These are phyloP conservation scores for Thripadectes ignobilis DNA, from an alignment of 2,797 vertebrate species.

Conservation along the genomic window DNA sequence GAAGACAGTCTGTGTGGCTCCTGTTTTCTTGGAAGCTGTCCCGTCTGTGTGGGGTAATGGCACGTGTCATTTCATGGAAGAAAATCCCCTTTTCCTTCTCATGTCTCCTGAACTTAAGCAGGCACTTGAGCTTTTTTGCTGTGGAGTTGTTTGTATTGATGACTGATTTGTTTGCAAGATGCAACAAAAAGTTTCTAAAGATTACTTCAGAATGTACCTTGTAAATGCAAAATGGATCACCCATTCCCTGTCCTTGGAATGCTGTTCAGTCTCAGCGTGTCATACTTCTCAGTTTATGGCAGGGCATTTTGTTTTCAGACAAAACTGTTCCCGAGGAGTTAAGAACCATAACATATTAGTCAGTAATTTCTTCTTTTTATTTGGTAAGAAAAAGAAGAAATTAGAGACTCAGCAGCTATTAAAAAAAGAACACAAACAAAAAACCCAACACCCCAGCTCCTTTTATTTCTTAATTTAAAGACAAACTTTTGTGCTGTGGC, in stretches of 20 bases:
- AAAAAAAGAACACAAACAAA: background rate
- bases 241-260: background rate
- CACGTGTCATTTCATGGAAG: background rate
- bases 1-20: background rate
- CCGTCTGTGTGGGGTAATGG: background rate
- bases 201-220: background rate
- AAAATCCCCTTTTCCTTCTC: background rate
- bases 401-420: background rate
- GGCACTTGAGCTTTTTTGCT: background rate
- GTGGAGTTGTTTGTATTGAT: background rate
- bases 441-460: accelerated
- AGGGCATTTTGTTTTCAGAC: background rate
- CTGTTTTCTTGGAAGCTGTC: background rate
- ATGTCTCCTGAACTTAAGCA: background rate
- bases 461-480: background rate
- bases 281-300: background rate
- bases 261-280: background rate
- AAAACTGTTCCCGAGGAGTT: background rate
- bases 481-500: background rate
- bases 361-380: background rate
- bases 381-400: background rate
- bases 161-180: background rate
- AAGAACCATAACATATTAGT: background rate
- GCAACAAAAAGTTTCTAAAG: background rate
- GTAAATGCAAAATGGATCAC: background rate